Evolutionary conservation across 2,888 invertebrate genomes (phyloP).

Genomic region (Panorpa germanica): DNA sequence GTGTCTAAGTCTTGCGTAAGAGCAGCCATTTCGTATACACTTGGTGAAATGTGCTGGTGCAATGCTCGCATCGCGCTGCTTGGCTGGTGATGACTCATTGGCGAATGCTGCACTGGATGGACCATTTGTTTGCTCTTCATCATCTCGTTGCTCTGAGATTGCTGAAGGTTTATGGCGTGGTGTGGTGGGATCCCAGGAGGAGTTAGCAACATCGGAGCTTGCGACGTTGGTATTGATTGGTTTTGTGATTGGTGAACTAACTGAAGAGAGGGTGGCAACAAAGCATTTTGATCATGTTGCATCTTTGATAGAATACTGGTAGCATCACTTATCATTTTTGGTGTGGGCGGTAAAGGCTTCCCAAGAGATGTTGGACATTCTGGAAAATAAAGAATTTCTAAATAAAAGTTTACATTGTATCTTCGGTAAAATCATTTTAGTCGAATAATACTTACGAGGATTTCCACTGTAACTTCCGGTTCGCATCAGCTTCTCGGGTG

Average conservation of each 20-base stretch:
- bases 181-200: slow-evolving; percentile 62
- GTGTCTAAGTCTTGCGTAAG: slow-evolving; percentile 93
- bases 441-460: slow-evolving; percentile 45
- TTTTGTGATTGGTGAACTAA: slow-evolving; percentile 22
- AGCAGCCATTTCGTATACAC: slow-evolving; percentile 94
- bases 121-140: slow-evolving; percentile 34
- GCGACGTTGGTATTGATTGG: slow-evolving; percentile 19
- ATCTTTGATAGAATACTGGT: slow-evolving; percentile 43
- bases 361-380: slow-evolving; percentile 45
- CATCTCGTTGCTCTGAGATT: slow-evolving; percentile 37
- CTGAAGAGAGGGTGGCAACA: slow-evolving; percentile 30
- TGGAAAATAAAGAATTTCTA: slow-evolving; percentile 18
- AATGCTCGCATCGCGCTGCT: slow-evolving; percentile 49
- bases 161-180: slow-evolving; percentile 48
- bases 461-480: slow-evolving; percentile 83
- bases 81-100: slow-evolving; percentile 38
- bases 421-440: slow-evolving; percentile 16
- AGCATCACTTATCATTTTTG: slow-evolving; percentile 60
- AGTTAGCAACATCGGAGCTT: slow-evolving; percentile 47
- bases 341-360: slow-evolving; percentile 61
- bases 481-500: slow-evolving; percentile 92
- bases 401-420: background rate
- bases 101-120: slow-evolving; percentile 37
- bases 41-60: slow-evolving; percentile 79
- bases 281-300: slow-evolving; percentile 44